phyloP scores from a whole-genome alignment of 2,888 invertebrate species.

The Hydropsyche betteni region DNA sequence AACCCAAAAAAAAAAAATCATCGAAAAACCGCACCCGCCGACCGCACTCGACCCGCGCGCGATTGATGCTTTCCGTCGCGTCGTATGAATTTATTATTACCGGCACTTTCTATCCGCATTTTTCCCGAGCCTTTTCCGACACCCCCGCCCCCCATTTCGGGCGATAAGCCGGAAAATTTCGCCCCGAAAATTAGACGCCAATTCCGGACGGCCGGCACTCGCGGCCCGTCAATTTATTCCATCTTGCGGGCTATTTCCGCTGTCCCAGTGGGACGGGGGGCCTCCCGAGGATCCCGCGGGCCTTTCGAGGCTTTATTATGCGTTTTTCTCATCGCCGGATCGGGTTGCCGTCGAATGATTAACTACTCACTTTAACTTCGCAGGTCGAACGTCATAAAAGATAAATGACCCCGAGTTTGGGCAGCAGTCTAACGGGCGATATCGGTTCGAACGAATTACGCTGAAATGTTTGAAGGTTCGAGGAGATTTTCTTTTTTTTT shows the following conservation, averaged over 20 bases:
- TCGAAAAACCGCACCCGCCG: slow-evolving; percentile 11
- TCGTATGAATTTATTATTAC: slow-evolving; percentile 28
- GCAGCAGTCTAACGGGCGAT: background rate
- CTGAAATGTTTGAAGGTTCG: slow-evolving; percentile 22
- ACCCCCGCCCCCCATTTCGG: background rate
- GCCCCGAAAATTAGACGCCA: slow-evolving; percentile 20
- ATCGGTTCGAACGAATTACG: slow-evolving; percentile 44
- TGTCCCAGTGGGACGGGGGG: background rate
- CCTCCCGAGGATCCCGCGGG: background rate
- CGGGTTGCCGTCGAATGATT: slow-evolving; percentile 47
- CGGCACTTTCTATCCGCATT: no score
- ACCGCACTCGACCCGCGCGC: background rate
- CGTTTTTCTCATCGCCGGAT: slow-evolving; percentile 42
- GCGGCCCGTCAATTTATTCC: slow-evolving; percentile 47
- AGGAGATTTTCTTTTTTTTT: slow-evolving; percentile 26
- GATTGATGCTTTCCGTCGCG: slow-evolving; percentile 29
- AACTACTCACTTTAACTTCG: slow-evolving; percentile 48
- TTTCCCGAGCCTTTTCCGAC: no score
- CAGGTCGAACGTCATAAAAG: slow-evolving; percentile 50
- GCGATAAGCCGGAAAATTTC: slow-evolving; percentile 11
- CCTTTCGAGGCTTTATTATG: slow-evolving; percentile 32
- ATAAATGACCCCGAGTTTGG: slow-evolving; percentile 48
- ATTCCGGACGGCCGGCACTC: slow-evolving; percentile 13
- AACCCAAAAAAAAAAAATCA: background rate
- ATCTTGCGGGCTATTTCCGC: slow-evolving; percentile 3